Base-by-base conservation (phyloP, 2,888 invertebrate species). In the Globia sparganii region DNA sequence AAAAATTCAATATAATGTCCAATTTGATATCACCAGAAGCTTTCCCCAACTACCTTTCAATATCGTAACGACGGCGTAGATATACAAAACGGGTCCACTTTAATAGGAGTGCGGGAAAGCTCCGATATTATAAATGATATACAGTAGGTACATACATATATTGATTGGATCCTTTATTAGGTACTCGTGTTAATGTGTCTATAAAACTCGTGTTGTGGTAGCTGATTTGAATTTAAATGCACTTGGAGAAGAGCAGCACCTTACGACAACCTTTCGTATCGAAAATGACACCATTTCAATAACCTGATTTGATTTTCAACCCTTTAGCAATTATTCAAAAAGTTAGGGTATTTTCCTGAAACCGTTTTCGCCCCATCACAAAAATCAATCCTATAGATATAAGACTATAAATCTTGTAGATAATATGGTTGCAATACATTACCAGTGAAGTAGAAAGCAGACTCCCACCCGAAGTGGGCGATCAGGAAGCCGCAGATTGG, bases 371-470 rank as follows among this genome's bases (percentile, higher is more conserved):
- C 4, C 43, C 43, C 43, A 31, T 31, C 8, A 18, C 8, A 59
- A 31, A 59, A 59, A 31, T 59, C 9, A 6, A 28, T 3, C 58
- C 15, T 58, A 40, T 37, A 37, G 34, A 28, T 58, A 8, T 28
- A 28, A 34, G 21, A 11, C 21, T 8, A 46, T n/a, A 13, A 13
- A 43, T 2, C 15, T 28, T 25, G 11, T 53, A 46, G 9, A 21
- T 6, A 21, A 31, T 43, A 43, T n/a, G 8, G 15, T 37, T 49
- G 9, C 25, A 18, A 49, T 59, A 78, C 83, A 92, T 94, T 92
- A 95, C 98, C 98, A 75, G 98, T 98, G 81, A 98, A 97, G 94
- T 99, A 99, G 96, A 99, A 99, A 31, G 99, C 98, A 0, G 98
- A 98, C 86, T 98, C 98, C 99, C 99, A 99, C 21, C 99, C 99